Base-by-base conservation (phyloP, 1,140 invertebrate genomes). In the Caenorhabditis latens region DNA sequence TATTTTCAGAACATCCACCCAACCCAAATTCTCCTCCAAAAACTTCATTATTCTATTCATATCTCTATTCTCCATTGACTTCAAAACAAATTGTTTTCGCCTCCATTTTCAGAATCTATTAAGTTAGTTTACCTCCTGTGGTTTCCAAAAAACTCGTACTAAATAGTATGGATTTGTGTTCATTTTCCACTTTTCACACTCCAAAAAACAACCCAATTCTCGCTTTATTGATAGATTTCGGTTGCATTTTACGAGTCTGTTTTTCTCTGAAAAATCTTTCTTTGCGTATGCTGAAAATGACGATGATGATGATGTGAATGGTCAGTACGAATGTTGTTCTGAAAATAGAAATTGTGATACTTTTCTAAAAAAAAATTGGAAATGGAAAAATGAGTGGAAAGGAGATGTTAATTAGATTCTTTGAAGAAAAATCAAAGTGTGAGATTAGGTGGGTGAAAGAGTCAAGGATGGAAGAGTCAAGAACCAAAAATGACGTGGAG, bases 221-320 rank as follows among this genome's bases (percentile, higher is more conserved):
- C 4, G 32, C 61, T 63, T 63, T n/a, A 43, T 43, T 19, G 65
- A 71, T 71, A 71, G 65, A 43, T 71, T 46, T 43, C 42, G 65
- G 6, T 14, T 71, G 40, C 6, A 43, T 71, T 71, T 71, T 71
- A 71, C 65, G 65, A 71, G 14, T 71, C 65, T 71, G 65, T 71
- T 71, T 71, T 14, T 46, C n/a, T 71, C 61, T 6, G 14, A 4
- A 19, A 40, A 63, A 63, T 21, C n/a, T 32, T n/a, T 14, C 6
- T 19, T 53, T 13, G 9, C n/a, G 14, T 58, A 16, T 58, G 13
- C 21, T 63, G 61, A 63, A 24, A 32, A 63, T 32, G 61, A 24
- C 32, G 21, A 19, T 63, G 61, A 63, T 11, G n/a, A 32, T 63
- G 58, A 63, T 32, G 61, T n/a, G 4, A n/a, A 63, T 63, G 61